Evolutionary conservation across 1,140 invertebrate genomes (phyloP).

Genomic region (Cotesia typhae): DNA sequence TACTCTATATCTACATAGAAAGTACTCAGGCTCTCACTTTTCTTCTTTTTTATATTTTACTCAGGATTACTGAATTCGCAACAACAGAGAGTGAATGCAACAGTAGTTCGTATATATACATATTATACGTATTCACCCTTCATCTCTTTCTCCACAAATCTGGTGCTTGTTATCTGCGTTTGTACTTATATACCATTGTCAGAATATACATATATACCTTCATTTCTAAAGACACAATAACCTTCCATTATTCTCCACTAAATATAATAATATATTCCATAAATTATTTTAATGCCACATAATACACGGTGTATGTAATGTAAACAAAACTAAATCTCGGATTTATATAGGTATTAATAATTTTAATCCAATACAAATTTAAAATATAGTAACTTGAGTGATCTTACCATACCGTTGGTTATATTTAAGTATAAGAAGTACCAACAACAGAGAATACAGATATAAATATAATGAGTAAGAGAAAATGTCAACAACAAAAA

Average conservation of each 20-base stretch:
- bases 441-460: background rate
- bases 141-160: slow-evolving; percentile 5
- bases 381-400: too few relatives aligned
- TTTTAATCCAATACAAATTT: too few relatives aligned
- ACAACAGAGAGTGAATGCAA: slow-evolving; percentile 16
- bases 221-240: too few relatives aligned
- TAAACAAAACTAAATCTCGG: too few relatives aligned
- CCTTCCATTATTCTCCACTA: too few relatives aligned
- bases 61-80: background rate
- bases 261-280: too few relatives aligned
- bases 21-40: slow-evolving; percentile 60
- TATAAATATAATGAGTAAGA: slow-evolving; percentile 13
- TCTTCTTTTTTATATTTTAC: slow-evolving; percentile 23
- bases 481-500: slow-evolving; percentile 12
- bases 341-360: too few relatives aligned
- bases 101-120: slow-evolving; percentile 15
- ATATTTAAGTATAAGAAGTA: too few relatives aligned
- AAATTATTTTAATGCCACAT: too few relatives aligned
- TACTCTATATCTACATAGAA: slow-evolving; percentile 35
- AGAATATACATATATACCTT: background rate
- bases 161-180: slow-evolving; percentile 20
- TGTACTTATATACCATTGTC: background rate
- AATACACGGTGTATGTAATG: too few relatives aligned
- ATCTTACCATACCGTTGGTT: too few relatives aligned
- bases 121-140: slow-evolving; percentile 11